phyloP scores from a whole-genome alignment of 1,140 invertebrate genomes.

The Cyrtorhinus lividipennis region DNA sequence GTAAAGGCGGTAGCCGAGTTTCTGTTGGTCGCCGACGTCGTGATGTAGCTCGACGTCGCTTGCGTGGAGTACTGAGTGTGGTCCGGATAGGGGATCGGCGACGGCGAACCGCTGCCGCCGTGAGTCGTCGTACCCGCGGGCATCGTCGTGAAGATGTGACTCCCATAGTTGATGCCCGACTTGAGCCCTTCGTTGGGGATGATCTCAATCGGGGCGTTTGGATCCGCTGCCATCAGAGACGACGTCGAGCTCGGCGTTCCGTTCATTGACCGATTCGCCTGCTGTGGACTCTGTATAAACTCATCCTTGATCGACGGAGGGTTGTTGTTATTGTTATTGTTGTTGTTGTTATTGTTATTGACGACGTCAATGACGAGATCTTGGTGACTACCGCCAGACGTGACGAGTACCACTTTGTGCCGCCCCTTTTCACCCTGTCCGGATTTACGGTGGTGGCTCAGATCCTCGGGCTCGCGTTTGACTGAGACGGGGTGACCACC shows the following conservation, averaged over 20 bases:
- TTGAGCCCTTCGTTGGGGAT: slow-evolving; percentile 37
- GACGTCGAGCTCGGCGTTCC: slow-evolving; percentile 35
- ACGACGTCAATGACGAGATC: slow-evolving; percentile 35
- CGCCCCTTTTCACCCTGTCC: slow-evolving; percentile 27
- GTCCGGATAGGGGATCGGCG: slow-evolving; percentile 39
- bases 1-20: slow-evolving; percentile 27
- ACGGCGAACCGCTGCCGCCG: slow-evolving; percentile 33
- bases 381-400: slow-evolving; percentile 26
- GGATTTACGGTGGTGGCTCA: slow-evolving; percentile 34
- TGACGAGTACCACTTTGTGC: slow-evolving; percentile 31
- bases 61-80: slow-evolving; percentile 38
- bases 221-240: slow-evolving; percentile 30
- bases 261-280: slow-evolving; percentile 35
- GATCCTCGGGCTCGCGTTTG: slow-evolving; percentile 50
- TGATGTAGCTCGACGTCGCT: slow-evolving; percentile 32
- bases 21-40: slow-evolving; percentile 25
- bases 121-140: slow-evolving; percentile 26
- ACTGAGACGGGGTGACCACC: slow-evolving; percentile 30
- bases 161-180: slow-evolving; percentile 31
- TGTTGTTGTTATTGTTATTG: slow-evolving; percentile 28
- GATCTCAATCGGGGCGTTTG: slow-evolving; percentile 34
- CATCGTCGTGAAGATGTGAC: slow-evolving; percentile 34
- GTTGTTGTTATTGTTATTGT: slow-evolving; percentile 20
- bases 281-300: slow-evolving; percentile 33
- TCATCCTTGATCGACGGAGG: slow-evolving; percentile 32